phyloP scores from a whole-genome alignment of 1,140 invertebrate species.

The Diuraphis noxia region DNA sequence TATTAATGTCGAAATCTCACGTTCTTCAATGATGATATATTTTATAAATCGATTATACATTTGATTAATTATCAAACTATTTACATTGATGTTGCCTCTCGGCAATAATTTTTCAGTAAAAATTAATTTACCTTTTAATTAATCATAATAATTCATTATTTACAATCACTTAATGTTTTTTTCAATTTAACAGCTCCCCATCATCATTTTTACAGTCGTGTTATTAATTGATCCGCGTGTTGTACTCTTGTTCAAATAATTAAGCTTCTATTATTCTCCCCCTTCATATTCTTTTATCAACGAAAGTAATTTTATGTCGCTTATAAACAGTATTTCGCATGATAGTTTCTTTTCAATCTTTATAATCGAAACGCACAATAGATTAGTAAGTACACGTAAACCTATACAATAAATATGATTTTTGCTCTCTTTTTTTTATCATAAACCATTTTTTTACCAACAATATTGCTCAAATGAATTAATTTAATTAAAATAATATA shows the following conservation, averaged over 20 bases:
- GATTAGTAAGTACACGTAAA: neutral
- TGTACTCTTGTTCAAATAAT: neutral
- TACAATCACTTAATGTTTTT: neutral
- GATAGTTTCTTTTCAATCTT: neutral
- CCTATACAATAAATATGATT: neutral
- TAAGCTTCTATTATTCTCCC: neutral
- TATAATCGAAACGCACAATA: neutral
- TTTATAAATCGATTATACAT: neutral
- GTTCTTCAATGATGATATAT: neutral
- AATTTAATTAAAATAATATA: neutral
- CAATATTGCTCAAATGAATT: neutral
- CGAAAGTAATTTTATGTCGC: neutral
- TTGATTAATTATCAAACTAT: neutral
- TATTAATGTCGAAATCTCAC: neutral
- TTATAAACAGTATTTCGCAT: neutral
- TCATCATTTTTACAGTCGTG: neutral
- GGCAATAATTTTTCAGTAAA: neutral
- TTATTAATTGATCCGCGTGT: neutral
- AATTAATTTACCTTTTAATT: constrained; percentile 4
- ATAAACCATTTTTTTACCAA: neutral
- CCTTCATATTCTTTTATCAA: neutral
- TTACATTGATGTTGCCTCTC: neutral
- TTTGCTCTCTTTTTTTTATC: neutral
- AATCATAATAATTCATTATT: constrained; percentile 16
- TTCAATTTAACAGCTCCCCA: neutral